Conservation (phyloP, 2,797 vertebrate genomes). For the Coilia nasus region DNA sequence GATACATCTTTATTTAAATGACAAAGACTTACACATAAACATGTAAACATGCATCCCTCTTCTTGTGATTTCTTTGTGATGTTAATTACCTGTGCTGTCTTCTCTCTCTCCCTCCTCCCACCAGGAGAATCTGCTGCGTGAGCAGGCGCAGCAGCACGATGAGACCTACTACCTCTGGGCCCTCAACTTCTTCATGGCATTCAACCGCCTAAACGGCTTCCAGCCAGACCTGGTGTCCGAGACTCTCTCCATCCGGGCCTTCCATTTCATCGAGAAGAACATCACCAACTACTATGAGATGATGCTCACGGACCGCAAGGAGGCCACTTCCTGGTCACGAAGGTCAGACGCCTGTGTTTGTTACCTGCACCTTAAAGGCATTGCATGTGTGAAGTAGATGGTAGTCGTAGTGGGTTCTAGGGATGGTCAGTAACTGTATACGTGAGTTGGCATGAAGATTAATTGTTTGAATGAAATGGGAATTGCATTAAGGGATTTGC, state of each 20-base stretch:
- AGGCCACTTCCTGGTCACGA: constrained; percentile 88
- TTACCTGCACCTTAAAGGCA: not conserved
- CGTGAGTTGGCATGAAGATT: not conserved
- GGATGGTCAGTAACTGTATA: not conserved
- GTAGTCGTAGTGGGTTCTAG: not conserved
- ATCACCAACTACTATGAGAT: constrained; percentile 96
- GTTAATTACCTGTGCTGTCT: not conserved
- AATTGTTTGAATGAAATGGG: not conserved
- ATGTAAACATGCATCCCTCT: too few relatives aligned
- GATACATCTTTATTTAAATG: too few relatives aligned
- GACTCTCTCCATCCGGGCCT: constrained; percentile 88
- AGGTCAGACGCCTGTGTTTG: constrained; percentile 71
- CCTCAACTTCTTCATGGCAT: constrained; percentile 95
- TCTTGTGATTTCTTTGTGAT: too few relatives aligned
- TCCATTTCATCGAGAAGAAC: constrained; percentile 94
- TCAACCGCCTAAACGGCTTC: constrained; percentile 89
- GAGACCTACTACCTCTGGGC: constrained; percentile 97
- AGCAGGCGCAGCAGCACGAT: constrained; percentile 89
- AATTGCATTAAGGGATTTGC: not conserved
- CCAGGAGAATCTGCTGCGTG: constrained; percentile 88
- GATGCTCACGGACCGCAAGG: constrained; percentile 90
- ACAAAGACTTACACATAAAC: too few relatives aligned
- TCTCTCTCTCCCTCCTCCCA: not conserved
- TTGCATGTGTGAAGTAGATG: not conserved
- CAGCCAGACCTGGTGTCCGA: constrained; percentile 90